Percentiles rank a stretch among this genome's conserved stretches.
Evolutionary conservation across 2,797 vertebrate species (phyloP).

Genomic region (Ptychadena robeensis): DNA sequence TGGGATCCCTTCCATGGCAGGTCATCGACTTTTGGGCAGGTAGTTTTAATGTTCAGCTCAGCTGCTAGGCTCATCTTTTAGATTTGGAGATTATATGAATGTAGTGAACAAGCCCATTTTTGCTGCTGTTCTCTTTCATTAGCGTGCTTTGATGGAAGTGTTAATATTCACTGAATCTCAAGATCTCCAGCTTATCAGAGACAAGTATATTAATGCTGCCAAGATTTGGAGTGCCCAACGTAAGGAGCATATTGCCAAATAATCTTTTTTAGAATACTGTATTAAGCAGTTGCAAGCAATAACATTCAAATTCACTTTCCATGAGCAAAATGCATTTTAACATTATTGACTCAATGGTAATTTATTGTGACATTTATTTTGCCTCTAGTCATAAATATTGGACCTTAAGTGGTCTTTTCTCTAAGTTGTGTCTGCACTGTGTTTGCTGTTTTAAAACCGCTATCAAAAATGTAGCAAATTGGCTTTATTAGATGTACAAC

Average conservation of each 20-base stretch:
- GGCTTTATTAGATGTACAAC: conserved; percentile 53
- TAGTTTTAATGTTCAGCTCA: too few relatives aligned
- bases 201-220: conserved; percentile 63
- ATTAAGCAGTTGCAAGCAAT: conserved; percentile 66
- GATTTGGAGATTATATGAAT: background rate
- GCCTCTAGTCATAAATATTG: conserved; percentile 61
- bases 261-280: conserved; percentile 63
- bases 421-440: conserved; percentile 51
- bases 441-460: conserved; percentile 59
- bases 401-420: conserved; percentile 59
- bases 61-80: too few relatives aligned
- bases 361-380: conserved; percentile 70
- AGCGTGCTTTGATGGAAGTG: background rate
- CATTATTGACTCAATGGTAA: conserved; percentile 68
- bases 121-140: background rate
- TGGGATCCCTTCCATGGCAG: too few relatives aligned
- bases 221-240: conserved; percentile 64
- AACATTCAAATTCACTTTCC: conserved; percentile 66
- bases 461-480: conserved; percentile 65
- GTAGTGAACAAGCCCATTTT: background rate
- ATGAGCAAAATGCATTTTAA: conserved; percentile 66
- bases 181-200: conserved; percentile 59
- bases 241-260: conserved; percentile 61
- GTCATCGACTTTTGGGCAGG: too few relatives aligned
- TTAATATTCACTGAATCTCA: conserved; percentile 3